phyloP scores from a whole-genome alignment of 2,113 vertebrate species.

The Neolamprologus sp. region DNA sequence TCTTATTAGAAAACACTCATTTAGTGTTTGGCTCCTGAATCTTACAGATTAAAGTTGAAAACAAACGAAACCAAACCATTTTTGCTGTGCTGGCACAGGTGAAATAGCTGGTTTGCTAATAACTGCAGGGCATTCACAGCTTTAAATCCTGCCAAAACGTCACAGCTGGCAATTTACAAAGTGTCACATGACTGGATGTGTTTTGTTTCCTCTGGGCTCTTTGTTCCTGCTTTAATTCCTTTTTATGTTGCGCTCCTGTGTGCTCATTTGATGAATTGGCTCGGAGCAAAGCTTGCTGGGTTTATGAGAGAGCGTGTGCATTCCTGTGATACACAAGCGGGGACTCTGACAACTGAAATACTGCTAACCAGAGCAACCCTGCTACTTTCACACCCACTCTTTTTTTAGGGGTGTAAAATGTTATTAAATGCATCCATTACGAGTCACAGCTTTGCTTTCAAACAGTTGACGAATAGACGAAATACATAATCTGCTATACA shows the following conservation, averaged over 20 bases:
- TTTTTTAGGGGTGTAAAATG: not conserved
- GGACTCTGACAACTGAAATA: not conserved
- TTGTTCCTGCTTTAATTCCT: not conserved
- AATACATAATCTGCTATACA: not conserved
- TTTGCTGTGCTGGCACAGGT: not conserved
- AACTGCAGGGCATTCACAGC: not conserved
- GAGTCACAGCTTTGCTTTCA: not conserved
- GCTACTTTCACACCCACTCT: not conserved
- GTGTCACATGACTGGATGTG: not conserved
- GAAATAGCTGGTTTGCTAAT: not conserved
- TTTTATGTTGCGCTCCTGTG: not conserved
- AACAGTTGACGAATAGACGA: not conserved
- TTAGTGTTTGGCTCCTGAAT: not conserved
- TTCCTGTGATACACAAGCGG: not conserved
- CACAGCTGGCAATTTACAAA: not conserved
- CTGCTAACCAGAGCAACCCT: not conserved
- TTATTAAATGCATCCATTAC: not conserved
- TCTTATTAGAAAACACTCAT: not conserved
- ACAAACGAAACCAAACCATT: not conserved
- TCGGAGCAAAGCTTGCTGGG: not conserved
- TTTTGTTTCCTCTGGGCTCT: not conserved
- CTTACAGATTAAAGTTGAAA: slow-evolving; percentile 3
- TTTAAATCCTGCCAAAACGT: not conserved
- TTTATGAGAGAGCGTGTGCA: not conserved
- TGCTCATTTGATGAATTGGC: not conserved